phyloP scores from a whole-genome alignment of 2,113 vertebrate genomes.

The Platichthys flesus region DNA sequence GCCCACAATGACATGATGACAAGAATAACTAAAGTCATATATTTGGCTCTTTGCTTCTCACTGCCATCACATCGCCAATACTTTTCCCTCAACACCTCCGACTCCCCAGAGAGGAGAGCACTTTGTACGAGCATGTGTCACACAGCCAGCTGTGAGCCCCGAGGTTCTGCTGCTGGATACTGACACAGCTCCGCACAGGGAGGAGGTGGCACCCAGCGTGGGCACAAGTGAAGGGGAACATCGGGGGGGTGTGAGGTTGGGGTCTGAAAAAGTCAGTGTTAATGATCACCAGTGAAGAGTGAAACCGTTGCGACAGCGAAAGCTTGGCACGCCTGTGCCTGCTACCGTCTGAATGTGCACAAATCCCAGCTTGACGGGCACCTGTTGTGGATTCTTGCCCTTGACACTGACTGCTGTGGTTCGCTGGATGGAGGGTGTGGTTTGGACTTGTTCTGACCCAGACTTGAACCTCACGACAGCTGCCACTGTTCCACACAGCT shows the following conservation, averaged over 20 bases:
- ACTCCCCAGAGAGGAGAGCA: constrained; percentile 38
- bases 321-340: constrained; percentile 14
- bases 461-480: constrained; percentile 76
- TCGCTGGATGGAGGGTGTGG: constrained; percentile 48
- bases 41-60: constrained; percentile 31
- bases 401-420: constrained; percentile 44
- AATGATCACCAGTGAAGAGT: constrained; percentile 53
- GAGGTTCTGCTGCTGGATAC: constrained; percentile 32
- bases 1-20: constrained; percentile 10
- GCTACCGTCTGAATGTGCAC: constrained; percentile 46
- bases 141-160: constrained; percentile 52
- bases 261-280: constrained; percentile 26
- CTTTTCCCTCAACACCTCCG: constrained; percentile 42
- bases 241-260: neutral
- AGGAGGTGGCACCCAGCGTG: constrained; percentile 23
- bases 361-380: constrained; percentile 41
- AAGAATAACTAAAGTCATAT: constrained; percentile 37
- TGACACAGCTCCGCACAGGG: constrained; percentile 32
- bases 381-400: constrained; percentile 75
- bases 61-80: constrained; percentile 42
- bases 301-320: constrained; percentile 28
- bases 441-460: constrained; percentile 67
- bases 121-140: constrained; percentile 40
- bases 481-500: constrained; percentile 59
- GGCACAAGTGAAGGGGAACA: neutral